Base-by-base conservation (phyloP, 2,888 invertebrate genomes). In the Dermolepida albohirtum region DNA sequence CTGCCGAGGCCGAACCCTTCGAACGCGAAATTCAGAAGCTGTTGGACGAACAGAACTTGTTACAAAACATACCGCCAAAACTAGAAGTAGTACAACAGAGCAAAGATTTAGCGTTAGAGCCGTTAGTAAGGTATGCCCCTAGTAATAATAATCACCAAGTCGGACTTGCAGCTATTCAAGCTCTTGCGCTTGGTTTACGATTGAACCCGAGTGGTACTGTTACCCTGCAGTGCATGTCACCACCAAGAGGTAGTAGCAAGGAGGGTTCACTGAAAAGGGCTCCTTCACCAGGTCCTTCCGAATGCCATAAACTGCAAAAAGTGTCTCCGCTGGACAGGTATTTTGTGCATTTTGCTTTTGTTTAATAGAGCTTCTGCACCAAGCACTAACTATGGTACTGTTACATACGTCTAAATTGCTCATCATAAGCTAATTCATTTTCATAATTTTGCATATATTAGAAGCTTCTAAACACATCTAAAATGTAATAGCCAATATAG, bases 21-120 rank as follows among this genome's bases (percentile, higher is more conserved):
- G 93, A 93, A 84, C 87, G 91, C 77, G 92, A 93, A 81, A 90
- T 93, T 74, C 92, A 92, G 82, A 89, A 92, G 81, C 86, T 93
- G 75, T 85, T 92, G 72, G 92, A 92, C 76, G 92, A 92, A 78
- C 90, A 90, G 80, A 89, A 88, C 81, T 80, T 89, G 68, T 84
- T 88, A 68, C 88, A 88, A 78, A 87, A 86, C 77, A 87, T 86
- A 76, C 87, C 89, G 57, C 86, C 87, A 27, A 89, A 89, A 79
- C 82, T 86, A 59, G 89, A 89, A 74, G 81, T 88, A 69, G 87
- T 87, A 74, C 88, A 89, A 74, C 84, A 88, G 76, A 88, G 87
- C 78, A 86, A 89, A 74, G 89, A 89, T 81, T 85, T 89, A 71
- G 86, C 87, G 5, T 80, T 87, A 70, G 87, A 85, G 65, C 76